These are phyloP conservation scores for Adelges cooleyi DNA, from an alignment of 1,140 invertebrate species.

Conservation along the genomic window DNA sequence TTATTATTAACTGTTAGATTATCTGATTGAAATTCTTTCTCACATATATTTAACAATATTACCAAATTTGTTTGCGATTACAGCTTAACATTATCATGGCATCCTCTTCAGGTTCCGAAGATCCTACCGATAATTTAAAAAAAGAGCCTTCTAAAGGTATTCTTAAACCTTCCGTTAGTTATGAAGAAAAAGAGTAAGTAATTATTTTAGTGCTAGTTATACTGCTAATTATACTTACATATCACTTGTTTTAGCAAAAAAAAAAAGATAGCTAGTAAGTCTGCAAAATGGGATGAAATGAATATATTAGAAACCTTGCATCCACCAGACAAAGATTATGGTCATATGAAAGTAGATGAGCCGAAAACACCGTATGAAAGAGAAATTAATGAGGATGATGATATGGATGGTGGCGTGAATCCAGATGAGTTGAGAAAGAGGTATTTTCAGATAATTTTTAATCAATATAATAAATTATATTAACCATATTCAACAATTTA, in stretches of 20 bases:
- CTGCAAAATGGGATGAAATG: slow-evolving; percentile 97
- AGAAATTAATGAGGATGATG: slow-evolving; percentile 54
- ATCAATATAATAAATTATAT: too few relatives aligned
- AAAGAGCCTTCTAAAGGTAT: slow-evolving; percentile 83
- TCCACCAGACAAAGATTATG: slow-evolving; percentile 96
- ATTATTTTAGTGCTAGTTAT: too few relatives aligned
- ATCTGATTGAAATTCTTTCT: too few relatives aligned
- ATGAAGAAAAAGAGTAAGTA: slow-evolving; percentile 59
- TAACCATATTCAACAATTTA: too few relatives aligned
- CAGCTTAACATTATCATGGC: slow-evolving; percentile 17
- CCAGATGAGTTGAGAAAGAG: slow-evolving; percentile 64
- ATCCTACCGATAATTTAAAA: slow-evolving; percentile 41
- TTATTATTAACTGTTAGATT: too few relatives aligned
- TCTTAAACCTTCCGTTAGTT: slow-evolving; percentile 80
- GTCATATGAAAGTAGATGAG: slow-evolving; percentile 99
- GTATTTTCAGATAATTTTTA: slow-evolving; percentile 38
- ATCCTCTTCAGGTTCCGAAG: slow-evolving; percentile 13
- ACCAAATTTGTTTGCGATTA: too few relatives aligned
- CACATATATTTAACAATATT: too few relatives aligned
- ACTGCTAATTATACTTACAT: too few relatives aligned
- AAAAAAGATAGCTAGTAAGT: slow-evolving; percentile 48
- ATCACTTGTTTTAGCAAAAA: slow-evolving; percentile 8
- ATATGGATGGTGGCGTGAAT: slow-evolving; percentile 58
- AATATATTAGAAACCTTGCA: slow-evolving; percentile 97
- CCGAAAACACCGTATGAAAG: slow-evolving; percentile 92